phyloP scores from a whole-genome alignment of 2,113 vertebrate genomes.

The Mohoua ochrocephala region DNA sequence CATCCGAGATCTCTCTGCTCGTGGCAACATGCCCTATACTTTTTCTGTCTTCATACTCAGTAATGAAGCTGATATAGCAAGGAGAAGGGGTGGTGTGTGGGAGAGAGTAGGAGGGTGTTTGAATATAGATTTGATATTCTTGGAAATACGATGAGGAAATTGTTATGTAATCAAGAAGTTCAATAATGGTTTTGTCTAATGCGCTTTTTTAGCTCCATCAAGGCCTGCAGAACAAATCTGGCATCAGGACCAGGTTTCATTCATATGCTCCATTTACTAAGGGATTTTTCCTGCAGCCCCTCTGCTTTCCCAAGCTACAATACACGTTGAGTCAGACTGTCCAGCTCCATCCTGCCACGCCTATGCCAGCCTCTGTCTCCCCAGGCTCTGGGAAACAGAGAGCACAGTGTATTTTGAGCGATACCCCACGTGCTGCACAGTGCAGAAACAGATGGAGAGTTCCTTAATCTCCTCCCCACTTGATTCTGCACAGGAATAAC shows the following conservation, averaged over 20 bases:
- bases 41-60: constrained; percentile 31
- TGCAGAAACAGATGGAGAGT: constrained; percentile 47
- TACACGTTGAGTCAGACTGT: neutral
- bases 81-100: constrained; percentile 53
- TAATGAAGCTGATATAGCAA: constrained; percentile 58
- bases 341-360: neutral
- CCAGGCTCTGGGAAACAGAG: neutral
- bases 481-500: neutral
- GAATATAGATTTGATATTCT: constrained; percentile 63
- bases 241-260: constrained; percentile 28
- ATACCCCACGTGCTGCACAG: neutral
- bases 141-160: constrained; percentile 65
- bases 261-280: constrained; percentile 12
- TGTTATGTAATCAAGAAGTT: constrained; percentile 62
- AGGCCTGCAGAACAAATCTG: constrained; percentile 11
- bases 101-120: constrained; percentile 58
- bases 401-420: neutral
- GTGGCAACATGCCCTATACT: constrained; percentile 32
- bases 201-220: constrained; percentile 29
- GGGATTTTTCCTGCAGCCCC: neutral
- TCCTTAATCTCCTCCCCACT: constrained; percentile 18
- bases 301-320: neutral
- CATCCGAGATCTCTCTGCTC: constrained; percentile 13
- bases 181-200: constrained; percentile 64
- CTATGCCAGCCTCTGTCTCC: neutral